Evolutionary conservation across 2,888 invertebrate species (phyloP).

Genomic region (Orthonychiurus folsomi): DNA sequence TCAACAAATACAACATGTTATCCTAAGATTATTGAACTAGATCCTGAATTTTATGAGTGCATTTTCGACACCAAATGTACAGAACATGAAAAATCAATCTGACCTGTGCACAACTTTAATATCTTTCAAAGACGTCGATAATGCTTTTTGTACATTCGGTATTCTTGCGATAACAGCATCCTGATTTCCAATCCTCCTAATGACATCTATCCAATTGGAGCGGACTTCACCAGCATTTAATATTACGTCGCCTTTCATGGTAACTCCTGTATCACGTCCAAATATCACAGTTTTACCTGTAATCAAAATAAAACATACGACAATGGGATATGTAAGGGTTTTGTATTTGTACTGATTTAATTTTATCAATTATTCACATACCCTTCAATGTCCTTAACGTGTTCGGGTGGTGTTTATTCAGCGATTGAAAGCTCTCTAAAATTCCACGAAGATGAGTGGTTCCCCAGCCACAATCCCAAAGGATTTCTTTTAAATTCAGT

Average conservation of each 20-base stretch:
- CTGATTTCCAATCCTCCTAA: slow-evolving; percentile 61
- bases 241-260: slow-evolving; percentile 79
- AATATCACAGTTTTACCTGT: slow-evolving; percentile 70
- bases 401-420: slow-evolving; percentile 65
- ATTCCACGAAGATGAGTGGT: slow-evolving; percentile 84
- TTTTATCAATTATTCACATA: slow-evolving; percentile 22
- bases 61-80: not conserved
- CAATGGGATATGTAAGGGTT: too few species aligned
- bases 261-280: slow-evolving; percentile 83
- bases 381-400: slow-evolving; percentile 56
- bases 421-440: slow-evolving; percentile 66
- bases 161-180: slow-evolving; percentile 64
- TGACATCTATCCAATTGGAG: slow-evolving; percentile 85
- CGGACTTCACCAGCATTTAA: slow-evolving; percentile 87
- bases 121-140: slow-evolving; percentile 71
- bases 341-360: not conserved
- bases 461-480: slow-evolving; percentile 81
- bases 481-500: slow-evolving; percentile 53
- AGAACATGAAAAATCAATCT: slow-evolving; percentile 34
- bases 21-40: not conserved
- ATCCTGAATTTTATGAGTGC: not conserved
- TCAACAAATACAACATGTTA: too few species aligned
- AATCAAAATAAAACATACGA: too few species aligned
- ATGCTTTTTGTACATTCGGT: slow-evolving; percentile 72
- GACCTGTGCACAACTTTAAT: slow-evolving; percentile 76